Base-by-base conservation (phyloP, 1,140 invertebrate genomes). In the Coenobita brevimanus region DNA sequence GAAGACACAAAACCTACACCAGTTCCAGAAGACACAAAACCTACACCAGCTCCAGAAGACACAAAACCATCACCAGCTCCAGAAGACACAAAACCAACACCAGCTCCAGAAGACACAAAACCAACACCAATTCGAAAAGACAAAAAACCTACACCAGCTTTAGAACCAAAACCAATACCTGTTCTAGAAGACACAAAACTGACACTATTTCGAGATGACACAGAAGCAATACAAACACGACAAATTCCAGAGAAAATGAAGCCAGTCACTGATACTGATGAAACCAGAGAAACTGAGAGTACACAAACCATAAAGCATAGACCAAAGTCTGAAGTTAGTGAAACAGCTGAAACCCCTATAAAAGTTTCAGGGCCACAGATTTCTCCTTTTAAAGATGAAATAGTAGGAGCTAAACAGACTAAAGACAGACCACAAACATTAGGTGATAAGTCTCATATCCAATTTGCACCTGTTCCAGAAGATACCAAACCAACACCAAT, bases 1-100 rank as follows among this genome's bases (percentile, higher is more conserved):
- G 46, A 36, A 69, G 78, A 82, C 13, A 50, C 46, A 71, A 41
- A 88, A 54, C 57, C 80, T 41, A 67, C n/a, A 80, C 30, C 13
- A 30, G 27, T 33, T 57, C 24, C 78, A 33, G 62, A 15, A 82
- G 36, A 82, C 17, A 43, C 38, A 69, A 64, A 24, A 82, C 81
- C 3, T 15, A 71, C 67, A 82, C 57, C 27, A 21, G 17, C 43
- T 62, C 33, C 79, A 43, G 62, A 43, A n/a, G 21, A 73, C n/a
- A 73, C 36, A 27, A 46, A 41, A 30, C 76, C 15, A 80, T 6
- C 17, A 57, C 46, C 43, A 21, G 13, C 36, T 21, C 54, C 43
- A 24, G 33, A 24, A 54, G 50, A 80, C 8, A 17, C 21, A 54
- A 57, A 27, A 36, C 33, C 76, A 36, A 80, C 43, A 80, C 50